These are phyloP conservation scores for Archilochus colubris DNA, from an alignment of 2,113 vertebrate genomes.

Conservation along the genomic window DNA sequence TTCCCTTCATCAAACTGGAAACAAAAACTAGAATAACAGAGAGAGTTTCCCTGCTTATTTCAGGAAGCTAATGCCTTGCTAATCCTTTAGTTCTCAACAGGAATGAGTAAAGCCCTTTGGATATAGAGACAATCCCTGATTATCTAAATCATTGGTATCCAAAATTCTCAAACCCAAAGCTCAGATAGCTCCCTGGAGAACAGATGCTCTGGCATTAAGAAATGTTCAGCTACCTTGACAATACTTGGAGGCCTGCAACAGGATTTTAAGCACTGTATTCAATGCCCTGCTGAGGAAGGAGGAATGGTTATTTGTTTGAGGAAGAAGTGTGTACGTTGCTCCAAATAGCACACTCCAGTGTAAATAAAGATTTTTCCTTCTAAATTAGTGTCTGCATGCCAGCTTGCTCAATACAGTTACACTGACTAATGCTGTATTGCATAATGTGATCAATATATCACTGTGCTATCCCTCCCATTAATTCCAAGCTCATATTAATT, in stretches of 20 bases:
- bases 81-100: not conserved
- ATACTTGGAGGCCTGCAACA: not conserved
- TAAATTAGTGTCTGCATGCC: not conserved
- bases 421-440: not conserved
- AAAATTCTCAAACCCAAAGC: constrained; percentile 5
- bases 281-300: fast-evolving
- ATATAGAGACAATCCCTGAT: not conserved
- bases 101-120: not conserved
- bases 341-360: not conserved
- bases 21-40: not conserved
- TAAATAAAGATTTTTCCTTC: constrained; percentile 44
- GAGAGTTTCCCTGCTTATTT: not conserved
- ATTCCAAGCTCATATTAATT: not conserved
- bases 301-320: fast-evolving
- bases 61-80: not conserved
- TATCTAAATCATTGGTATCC: not conserved
- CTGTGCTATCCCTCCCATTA: not conserved
- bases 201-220: not conserved
- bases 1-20: not conserved
- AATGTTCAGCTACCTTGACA: not conserved
- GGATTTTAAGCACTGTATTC: not conserved
- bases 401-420: not conserved
- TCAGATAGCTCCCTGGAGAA: not conserved
- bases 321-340: not conserved
- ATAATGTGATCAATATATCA: constrained; percentile 30